phyloP scores from a whole-genome alignment of 2,113 vertebrate species.

The Urocitellus parryii region DNA sequence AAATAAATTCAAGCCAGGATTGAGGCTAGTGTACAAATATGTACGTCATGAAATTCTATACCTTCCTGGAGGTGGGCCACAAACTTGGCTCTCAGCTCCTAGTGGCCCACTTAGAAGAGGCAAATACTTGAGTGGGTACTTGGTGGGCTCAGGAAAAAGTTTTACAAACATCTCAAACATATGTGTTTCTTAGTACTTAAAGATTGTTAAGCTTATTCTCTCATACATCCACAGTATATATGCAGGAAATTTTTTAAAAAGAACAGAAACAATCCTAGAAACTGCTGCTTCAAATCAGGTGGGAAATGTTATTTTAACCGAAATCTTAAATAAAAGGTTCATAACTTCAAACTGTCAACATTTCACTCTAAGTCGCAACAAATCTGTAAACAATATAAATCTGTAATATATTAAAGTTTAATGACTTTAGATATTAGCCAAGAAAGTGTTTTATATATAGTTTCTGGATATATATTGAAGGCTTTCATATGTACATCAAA shows the following conservation, averaged over 20 bases:
- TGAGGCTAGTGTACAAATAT: background rate
- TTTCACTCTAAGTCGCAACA: conserved; percentile 66
- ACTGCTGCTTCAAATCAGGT: conserved; percentile 66
- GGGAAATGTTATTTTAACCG: conserved; percentile 61
- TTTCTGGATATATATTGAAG: conserved; percentile 74
- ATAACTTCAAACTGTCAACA: conserved; percentile 62
- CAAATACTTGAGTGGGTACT: background rate
- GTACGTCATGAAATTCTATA: background rate
- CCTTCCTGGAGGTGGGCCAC: background rate
- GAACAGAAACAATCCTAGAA: conserved; percentile 38
- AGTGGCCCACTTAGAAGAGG: background rate
- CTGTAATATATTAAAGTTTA: conserved; percentile 62
- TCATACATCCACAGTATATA: background rate
- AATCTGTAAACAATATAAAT: conserved; percentile 69
- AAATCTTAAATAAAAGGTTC: conserved; percentile 70
- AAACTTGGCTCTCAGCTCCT: background rate
- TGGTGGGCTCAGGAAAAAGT: background rate
- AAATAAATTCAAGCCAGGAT: conserved; percentile 28
- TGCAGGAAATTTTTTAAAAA: background rate
- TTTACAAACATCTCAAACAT: background rate
- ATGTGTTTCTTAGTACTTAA: background rate
- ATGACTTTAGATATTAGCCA: conserved; percentile 73
- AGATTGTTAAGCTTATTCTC: background rate
- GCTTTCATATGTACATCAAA: conserved; percentile 65
- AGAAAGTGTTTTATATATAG: conserved; percentile 82